Conservation (phyloP, 2,797 vertebrate genomes). For the Siniperca scherzeri region DNA sequence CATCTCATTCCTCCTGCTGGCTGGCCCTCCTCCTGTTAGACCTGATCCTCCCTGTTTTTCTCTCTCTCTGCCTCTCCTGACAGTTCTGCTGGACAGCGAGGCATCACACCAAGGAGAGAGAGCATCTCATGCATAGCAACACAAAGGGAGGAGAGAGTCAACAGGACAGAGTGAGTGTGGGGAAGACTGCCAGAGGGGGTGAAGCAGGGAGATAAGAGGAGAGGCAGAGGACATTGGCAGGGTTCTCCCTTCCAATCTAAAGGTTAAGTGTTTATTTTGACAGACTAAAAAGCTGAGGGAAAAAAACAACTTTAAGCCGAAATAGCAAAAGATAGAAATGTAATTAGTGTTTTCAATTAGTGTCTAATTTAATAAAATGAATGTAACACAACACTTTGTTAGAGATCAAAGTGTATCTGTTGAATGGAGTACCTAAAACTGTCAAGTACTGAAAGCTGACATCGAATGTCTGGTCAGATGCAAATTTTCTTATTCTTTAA, state of each 20-base stretch:
- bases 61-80: slow-evolving; percentile 6
- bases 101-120: neutral
- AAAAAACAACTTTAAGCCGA: neutral
- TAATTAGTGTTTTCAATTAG: neutral
- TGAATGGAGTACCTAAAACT: neutral
- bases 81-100: slow-evolving; percentile 19
- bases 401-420: neutral
- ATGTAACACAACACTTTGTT: neutral
- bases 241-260: neutral
- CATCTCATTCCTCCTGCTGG: slow-evolving; percentile 6
- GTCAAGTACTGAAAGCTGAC: neutral
- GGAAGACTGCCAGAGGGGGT: slow-evolving; percentile 15
- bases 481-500: neutral
- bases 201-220: slow-evolving; percentile 14
- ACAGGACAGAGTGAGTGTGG: slow-evolving; percentile 14
- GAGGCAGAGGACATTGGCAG: slow-evolving; percentile 12
- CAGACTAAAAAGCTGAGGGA: neutral
- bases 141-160: slow-evolving; percentile 17
- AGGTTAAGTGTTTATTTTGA: slow-evolving; percentile 27
- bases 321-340: neutral
- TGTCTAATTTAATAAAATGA: neutral
- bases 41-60: slow-evolving; percentile 6
- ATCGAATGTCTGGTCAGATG: neutral
- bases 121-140: slow-evolving; percentile 17
- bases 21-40: slow-evolving; percentile 7